Conservation (phyloP, 2,888 invertebrate species). For the Cheilosia vernalis region DNA sequence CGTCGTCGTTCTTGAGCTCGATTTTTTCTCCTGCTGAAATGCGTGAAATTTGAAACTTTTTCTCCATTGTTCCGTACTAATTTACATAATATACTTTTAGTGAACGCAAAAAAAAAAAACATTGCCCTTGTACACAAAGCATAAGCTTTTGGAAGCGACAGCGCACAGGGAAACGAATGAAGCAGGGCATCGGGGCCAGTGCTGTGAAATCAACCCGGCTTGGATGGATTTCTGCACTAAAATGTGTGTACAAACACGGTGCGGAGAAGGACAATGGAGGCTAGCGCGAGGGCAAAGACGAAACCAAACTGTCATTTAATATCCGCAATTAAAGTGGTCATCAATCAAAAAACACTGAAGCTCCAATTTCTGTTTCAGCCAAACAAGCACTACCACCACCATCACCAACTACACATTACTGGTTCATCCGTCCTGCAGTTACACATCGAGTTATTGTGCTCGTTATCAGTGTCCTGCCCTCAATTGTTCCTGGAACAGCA, state of each 20-base stretch:
- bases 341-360: constrained; percentile 82
- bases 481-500: constrained; percentile 48
- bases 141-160: constrained; percentile 25
- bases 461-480: constrained; percentile 68
- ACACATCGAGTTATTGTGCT: constrained; percentile 69
- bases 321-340: constrained; percentile 84
- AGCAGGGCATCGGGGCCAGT: constrained; percentile 12
- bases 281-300: constrained; percentile 41
- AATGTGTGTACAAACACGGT: constrained; percentile 61
- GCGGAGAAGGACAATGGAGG: constrained; percentile 19
- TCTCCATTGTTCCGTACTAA: constrained; percentile 67
- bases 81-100: constrained; percentile 74
- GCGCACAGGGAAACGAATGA: constrained; percentile 33
- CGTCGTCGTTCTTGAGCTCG: background rate
- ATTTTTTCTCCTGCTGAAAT: constrained; percentile 46
- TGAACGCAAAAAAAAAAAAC: constrained; percentile 47
- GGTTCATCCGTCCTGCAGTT: constrained; percentile 55
- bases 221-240: constrained; percentile 66
- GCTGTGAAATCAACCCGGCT: constrained; percentile 63
- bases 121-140: constrained; percentile 58
- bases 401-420: constrained; percentile 25
- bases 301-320: constrained; percentile 82
- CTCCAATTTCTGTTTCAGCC: constrained; percentile 73
- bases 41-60: constrained; percentile 74
- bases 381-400: constrained; percentile 21